Conservation (phyloP, 2,888 invertebrate genomes). For the Eupelmus urozonus region DNA sequence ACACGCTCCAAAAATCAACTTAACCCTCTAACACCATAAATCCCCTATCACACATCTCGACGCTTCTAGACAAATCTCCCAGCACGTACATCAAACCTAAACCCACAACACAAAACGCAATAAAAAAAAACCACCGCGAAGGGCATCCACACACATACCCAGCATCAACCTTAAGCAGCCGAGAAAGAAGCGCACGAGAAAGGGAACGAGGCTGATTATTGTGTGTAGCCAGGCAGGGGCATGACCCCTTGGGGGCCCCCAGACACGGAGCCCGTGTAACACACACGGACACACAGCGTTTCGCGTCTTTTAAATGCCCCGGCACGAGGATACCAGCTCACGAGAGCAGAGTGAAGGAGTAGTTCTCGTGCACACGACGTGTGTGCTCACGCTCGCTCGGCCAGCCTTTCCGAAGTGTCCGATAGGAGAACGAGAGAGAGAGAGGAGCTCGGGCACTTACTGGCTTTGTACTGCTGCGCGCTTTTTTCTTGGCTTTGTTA, state of each 20-base stretch:
- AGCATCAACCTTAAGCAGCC: too few relatives aligned
- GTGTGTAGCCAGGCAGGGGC: slow-evolving; percentile 71
- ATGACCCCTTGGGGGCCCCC: slow-evolving; percentile 73
- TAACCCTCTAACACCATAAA: too few relatives aligned
- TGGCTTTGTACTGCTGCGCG: too few relatives aligned
- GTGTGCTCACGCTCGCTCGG: neutral
- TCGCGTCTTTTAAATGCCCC: too few relatives aligned
- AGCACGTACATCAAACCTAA: neutral
- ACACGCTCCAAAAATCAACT: too few relatives aligned
- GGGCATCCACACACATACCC: too few relatives aligned
- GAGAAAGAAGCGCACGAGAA: slow-evolving; percentile 54
- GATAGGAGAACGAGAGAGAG: too few relatives aligned
- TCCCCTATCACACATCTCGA: slow-evolving; percentile 64
- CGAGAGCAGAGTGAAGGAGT: too few relatives aligned
- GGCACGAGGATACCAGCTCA: too few relatives aligned
- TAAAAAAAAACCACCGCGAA: slow-evolving; percentile 29
- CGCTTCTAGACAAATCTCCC: slow-evolving; percentile 3
- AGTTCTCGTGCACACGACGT: neutral
- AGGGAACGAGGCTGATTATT: slow-evolving; percentile 68
- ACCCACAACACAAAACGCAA: neutral
- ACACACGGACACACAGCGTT: slow-evolving; percentile 27
- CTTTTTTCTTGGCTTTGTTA: too few relatives aligned
- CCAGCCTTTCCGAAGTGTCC: too few relatives aligned
- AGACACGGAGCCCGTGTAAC: slow-evolving; percentile 59
- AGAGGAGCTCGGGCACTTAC: slow-evolving; percentile 2